These are phyloP conservation scores for Anthrax anthrax DNA, from an alignment of 2,888 invertebrate species.

Conservation along the genomic window DNA sequence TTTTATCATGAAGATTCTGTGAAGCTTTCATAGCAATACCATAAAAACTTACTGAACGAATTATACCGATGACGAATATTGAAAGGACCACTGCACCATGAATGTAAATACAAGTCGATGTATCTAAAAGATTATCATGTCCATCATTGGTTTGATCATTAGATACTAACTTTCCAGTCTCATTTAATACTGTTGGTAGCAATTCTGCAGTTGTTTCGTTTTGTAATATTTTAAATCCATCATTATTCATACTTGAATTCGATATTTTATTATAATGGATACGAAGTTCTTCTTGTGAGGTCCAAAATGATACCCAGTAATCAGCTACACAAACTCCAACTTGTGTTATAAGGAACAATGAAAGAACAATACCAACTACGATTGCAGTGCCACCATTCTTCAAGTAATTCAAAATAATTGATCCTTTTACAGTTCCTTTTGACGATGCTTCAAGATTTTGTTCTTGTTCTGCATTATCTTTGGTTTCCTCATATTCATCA, in stretches of 20 bases:
- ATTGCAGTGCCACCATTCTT: constrained; percentile 37
- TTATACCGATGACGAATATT: constrained; percentile 41
- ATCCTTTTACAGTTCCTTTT: constrained; percentile 33
- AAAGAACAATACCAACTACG: constrained; percentile 31
- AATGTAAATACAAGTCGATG: constrained; percentile 43
- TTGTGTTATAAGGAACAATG: constrained; percentile 42
- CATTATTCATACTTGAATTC: neutral
- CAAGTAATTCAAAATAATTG: constrained; percentile 37
- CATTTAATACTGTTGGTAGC: neutral
- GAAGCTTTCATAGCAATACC: constrained; percentile 49
- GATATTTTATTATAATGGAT: constrained; percentile 1
- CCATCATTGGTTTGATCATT: neutral
- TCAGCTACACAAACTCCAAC: constrained; percentile 48
- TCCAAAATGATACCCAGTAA: constrained; percentile 55
- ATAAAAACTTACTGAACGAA: constrained; percentile 50
- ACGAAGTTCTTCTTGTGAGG: constrained; percentile 19
- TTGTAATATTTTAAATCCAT: neutral
- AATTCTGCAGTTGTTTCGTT: neutral
- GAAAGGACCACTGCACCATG: constrained; percentile 41
- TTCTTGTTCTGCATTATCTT: constrained; percentile 23
- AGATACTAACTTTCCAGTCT: neutral
- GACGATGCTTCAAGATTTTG: constrained; percentile 29
- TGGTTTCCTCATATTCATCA: constrained; percentile 5
- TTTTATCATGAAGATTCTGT: constrained; percentile 49
- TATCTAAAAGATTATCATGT: constrained; percentile 12